Evolutionary conservation across 2,888 invertebrate species (phyloP), one percentile per base, ranked within the genome.

Genomic region (Lissocephala sabroskyi): DNA sequence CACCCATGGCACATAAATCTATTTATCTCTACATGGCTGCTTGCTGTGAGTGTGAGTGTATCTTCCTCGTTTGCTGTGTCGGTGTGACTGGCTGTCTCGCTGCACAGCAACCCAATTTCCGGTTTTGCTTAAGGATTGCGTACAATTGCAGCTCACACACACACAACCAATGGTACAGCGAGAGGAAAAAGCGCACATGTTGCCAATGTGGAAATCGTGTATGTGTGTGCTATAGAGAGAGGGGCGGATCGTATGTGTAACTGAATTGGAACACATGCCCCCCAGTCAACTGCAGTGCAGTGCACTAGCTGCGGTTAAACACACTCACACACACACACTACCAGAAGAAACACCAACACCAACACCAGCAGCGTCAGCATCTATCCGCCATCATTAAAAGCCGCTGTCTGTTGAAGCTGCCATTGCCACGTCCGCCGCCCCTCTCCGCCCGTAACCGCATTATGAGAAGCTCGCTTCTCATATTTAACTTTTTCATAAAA

Each of bases 91-190:
- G 46, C 49, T 45, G 53, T 59, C 50, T 41, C 53, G 60, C 62
- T 70, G 62, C 66, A 49, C 52, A 64, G 71, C 71, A 77, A 75
- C 71, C 73, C 68, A 70, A 76, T 77, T 74, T 79, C 74, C 71
- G 79, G 79, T 73, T 71, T 65, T 76, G 66, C 79, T 76, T 76
- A 78, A 78, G 68, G 66, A 66, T 65, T 62, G 62, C 62, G 65
- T 63, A 75, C 67, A 58, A 76, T 62, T 64, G 59, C 61, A 62
- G 50, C 62, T 44, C 47, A 64, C 45, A 57, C 52, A 55, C 44
- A 56, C 59, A 45, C n/a, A n/a, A n/a, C 14, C 35, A 52, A 59
- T 46, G 49, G 58, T n/a, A 46, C 55, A 52, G 45, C 37, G 30
- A 39, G 26, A 51, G 9, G 10, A 13, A 42, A n/a, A 7, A 14